These are phyloP conservation scores for Ectropis crepuscularia DNA, from an alignment of 2,888 invertebrate species.

Conservation along the genomic window DNA sequence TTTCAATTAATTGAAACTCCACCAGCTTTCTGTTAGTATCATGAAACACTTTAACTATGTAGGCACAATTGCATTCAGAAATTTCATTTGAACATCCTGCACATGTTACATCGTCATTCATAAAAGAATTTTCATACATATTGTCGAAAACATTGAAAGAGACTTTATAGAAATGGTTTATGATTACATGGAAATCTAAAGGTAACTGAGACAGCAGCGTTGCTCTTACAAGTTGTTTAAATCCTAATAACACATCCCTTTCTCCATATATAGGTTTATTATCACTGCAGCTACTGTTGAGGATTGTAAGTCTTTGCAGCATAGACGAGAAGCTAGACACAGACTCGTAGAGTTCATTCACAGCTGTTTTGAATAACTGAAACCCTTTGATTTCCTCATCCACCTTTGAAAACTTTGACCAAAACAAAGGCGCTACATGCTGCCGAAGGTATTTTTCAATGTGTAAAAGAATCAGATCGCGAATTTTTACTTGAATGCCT, in stretches of 20 bases:
- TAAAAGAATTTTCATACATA: slow-evolving; percentile 79
- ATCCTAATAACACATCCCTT: slow-evolving; percentile 80
- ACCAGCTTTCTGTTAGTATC: slow-evolving; percentile 91
- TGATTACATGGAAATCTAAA: slow-evolving; percentile 87
- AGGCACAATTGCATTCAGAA: slow-evolving; percentile 84
- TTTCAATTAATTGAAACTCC: slow-evolving; percentile 91
- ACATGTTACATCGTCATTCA: slow-evolving; percentile 87
- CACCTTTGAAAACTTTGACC: slow-evolving; percentile 85
- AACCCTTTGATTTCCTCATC: slow-evolving; percentile 85
- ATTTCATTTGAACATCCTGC: slow-evolving; percentile 89
- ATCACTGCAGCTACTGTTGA: slow-evolving; percentile 76
- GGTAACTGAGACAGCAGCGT: slow-evolving; percentile 89
- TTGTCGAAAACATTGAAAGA: slow-evolving; percentile 90
- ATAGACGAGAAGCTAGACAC: slow-evolving; percentile 83
- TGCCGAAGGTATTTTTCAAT: slow-evolving; percentile 86
- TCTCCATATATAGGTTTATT: slow-evolving; percentile 82
- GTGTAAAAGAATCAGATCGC: slow-evolving; percentile 71
- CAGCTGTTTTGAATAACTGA: slow-evolving; percentile 87
- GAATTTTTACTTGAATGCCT: slow-evolving; percentile 71
- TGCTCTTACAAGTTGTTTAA: slow-evolving; percentile 87
- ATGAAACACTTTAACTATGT: slow-evolving; percentile 89
- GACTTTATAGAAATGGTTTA: slow-evolving; percentile 90
- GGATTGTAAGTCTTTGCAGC: slow-evolving; percentile 81
- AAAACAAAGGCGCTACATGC: slow-evolving; percentile 86
- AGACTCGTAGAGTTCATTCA: slow-evolving; percentile 86